These are phyloP conservation scores for Grantiella picta DNA, from an alignment of 2,113 vertebrate genomes.

Conservation along the genomic window DNA sequence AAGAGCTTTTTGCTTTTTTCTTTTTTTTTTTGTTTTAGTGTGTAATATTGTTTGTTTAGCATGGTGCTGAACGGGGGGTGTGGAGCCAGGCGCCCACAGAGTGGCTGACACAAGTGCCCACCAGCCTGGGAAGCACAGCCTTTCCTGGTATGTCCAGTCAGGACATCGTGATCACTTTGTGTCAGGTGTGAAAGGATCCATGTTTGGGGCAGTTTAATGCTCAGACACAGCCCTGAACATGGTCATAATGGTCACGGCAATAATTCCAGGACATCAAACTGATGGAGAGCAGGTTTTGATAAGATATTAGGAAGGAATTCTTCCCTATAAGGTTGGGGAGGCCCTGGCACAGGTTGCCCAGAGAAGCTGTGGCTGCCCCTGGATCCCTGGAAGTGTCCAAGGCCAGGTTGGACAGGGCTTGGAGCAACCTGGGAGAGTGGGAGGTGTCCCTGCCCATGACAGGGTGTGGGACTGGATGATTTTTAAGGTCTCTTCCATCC, in stretches of 20 bases:
- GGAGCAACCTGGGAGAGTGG: neutral
- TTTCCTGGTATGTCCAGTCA: rapidly evolving
- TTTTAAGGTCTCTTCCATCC: neutral
- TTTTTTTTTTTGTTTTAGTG: neutral
- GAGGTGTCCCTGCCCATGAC: neutral
- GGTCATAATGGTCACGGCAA: neutral
- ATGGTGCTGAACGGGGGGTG: neutral
- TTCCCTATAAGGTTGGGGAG: rapidly evolving
- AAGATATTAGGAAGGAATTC: neutral
- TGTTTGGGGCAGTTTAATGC: neutral
- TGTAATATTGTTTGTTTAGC: constrained; percentile 7
- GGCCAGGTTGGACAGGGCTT: rapidly evolving
- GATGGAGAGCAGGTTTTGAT: neutral
- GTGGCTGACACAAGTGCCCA: rapidly evolving
- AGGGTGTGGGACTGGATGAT: neutral
- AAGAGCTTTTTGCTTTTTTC: constrained; percentile 39
- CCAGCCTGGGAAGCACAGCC: rapidly evolving
- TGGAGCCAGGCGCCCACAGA: rapidly evolving
- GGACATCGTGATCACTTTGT: rapidly evolving
- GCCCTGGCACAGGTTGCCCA: neutral
- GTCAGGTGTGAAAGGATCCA: neutral
- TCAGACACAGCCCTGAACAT: neutral
- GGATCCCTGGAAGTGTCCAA: neutral
- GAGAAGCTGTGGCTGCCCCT: neutral
- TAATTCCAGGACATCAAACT: neutral